phyloP scores from a whole-genome alignment of 2,888 invertebrate genomes.

The Microctonus aethiopoides region DNA sequence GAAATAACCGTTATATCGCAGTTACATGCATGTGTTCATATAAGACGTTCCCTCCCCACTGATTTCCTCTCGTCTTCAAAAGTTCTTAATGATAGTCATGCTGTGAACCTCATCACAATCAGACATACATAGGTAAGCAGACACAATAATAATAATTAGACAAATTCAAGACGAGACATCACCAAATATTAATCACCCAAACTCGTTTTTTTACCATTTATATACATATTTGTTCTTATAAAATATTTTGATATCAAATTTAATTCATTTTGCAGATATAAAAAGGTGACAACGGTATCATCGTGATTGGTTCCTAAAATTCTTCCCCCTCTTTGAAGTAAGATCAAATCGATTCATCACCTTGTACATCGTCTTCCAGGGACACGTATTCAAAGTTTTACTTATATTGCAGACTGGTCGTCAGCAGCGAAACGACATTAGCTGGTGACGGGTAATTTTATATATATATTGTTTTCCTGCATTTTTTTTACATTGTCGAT shows the following conservation, averaged over 20 bases:
- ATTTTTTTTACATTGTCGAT: conserved; percentile 12
- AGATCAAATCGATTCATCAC: not conserved
- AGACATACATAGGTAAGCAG: not conserved
- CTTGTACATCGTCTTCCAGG: not conserved
- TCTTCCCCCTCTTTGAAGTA: not conserved
- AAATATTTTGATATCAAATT: not conserved
- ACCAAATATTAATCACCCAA: not conserved
- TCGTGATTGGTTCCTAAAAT: not conserved
- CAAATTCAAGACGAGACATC: not conserved
- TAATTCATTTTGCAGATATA: not conserved
- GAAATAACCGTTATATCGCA: conserved; percentile 30
- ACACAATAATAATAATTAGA: not conserved
- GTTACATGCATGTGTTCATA: conserved; percentile 14
- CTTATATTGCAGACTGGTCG: conserved; percentile 45
- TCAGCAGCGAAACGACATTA: conserved; percentile 31
- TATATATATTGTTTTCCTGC: not conserved
- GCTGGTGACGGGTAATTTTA: not conserved
- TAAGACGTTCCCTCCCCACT: not conserved
- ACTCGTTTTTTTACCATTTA: not conserved
- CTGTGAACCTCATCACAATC: not conserved
- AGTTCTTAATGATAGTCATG: not conserved
- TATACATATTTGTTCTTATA: not conserved
- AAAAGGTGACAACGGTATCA: conserved; percentile 9
- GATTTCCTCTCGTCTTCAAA: not conserved
- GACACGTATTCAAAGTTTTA: conserved; percentile 25